Evolutionary conservation across 1,140 invertebrate genomes (phyloP), one percentile per base, ranked within the genome.

Genomic region (Aporrectodea caliginosa): DNA sequence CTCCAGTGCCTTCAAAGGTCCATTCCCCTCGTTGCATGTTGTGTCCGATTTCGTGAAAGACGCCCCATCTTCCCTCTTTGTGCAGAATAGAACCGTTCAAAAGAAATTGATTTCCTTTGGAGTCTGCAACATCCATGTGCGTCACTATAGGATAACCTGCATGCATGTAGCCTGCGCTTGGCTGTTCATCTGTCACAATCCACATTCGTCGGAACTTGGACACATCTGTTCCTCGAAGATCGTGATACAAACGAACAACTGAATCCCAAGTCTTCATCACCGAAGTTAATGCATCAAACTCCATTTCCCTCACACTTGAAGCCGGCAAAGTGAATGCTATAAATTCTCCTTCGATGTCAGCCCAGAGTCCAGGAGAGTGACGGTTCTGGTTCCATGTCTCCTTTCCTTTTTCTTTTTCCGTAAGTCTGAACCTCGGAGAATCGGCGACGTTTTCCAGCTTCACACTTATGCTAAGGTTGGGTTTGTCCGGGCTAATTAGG

Each of bases 1-100:
- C 84, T 6, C 6, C 69, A 14, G 82, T 82, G 14, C 82, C 84
- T 1, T 77, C 33, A 77, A 83, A 84, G 1, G 83, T 84, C 82
- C 82, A 84, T 12, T 70, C 27, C 16, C 16, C 1, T 34, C 74
- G 35, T 76, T 84, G 84, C 35, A 84, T 81, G 70, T 84, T 84
- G 75, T 84, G 84, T 16, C 84, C 84, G 0, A 84, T 31, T 80
- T 84, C 83, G 35, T 84, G 83, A 74, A 83, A 84, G 27, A 83
- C 16, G 0, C 82, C 83, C 84, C 83, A 84, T 32, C 68, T 77
- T 16, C 83, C 83, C 43, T 82, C 43, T 31, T 69, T 34, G 16
- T 58, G 32, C 22, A 82, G 68, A 29, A 43, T 68, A 22, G 78
- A 35, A 29, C 34, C 27, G 34, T 78, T 35, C 27, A 81, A 72